A percentile compares a stretch with the other conserved stretches of the same genome.
Evolutionary conservation across 2,888 invertebrate species (phyloP).

Genomic region (Yponomeuta cagnagella): DNA sequence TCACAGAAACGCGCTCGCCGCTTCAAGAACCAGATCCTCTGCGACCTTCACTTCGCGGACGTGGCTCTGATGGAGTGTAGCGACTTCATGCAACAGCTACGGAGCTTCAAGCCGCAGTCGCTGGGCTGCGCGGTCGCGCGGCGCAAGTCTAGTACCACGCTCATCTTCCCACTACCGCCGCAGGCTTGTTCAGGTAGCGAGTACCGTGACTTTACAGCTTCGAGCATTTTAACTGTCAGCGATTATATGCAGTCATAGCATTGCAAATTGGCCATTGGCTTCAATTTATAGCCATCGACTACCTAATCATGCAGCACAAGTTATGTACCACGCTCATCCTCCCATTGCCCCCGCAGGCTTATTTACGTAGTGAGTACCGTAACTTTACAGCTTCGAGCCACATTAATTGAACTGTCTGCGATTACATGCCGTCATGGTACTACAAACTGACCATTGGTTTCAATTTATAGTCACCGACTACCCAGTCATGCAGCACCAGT

Average conservation of each 20-base stretch:
- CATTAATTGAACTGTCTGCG: too few species aligned
- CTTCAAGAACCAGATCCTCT: constrained; percentile 92
- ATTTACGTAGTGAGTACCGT: constrained; percentile 80
- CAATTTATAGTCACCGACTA: too few species aligned
- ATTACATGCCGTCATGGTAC: too few species aligned
- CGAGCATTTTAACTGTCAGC: too few species aligned
- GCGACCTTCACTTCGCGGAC: constrained; percentile 97
- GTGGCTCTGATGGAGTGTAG: constrained; percentile 97
- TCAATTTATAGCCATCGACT: too few species aligned
- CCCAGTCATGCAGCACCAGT: constrained; percentile 77
- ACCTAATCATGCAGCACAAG: constrained; percentile 77
- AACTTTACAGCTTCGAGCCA: not conserved
- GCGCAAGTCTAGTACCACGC: constrained; percentile 94
- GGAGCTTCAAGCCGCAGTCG: constrained; percentile 96
- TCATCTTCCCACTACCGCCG: constrained; percentile 94
- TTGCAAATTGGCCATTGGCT: too few species aligned
- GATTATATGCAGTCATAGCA: too few species aligned
- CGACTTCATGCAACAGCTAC: constrained; percentile 97
- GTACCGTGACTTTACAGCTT: not conserved
- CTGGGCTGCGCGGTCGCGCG: constrained; percentile 95
- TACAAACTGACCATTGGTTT: too few species aligned
- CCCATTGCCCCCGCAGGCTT: constrained; percentile 94
- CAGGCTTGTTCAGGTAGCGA: constrained; percentile 92
- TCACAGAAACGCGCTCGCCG: constrained; percentile 77
- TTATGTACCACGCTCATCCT: constrained; percentile 94